Percentiles rank a stretch among this genome's conserved stretches.
Conservation (phyloP, 2,797 vertebrate genomes). For the Phalanger gymnotis region DNA sequence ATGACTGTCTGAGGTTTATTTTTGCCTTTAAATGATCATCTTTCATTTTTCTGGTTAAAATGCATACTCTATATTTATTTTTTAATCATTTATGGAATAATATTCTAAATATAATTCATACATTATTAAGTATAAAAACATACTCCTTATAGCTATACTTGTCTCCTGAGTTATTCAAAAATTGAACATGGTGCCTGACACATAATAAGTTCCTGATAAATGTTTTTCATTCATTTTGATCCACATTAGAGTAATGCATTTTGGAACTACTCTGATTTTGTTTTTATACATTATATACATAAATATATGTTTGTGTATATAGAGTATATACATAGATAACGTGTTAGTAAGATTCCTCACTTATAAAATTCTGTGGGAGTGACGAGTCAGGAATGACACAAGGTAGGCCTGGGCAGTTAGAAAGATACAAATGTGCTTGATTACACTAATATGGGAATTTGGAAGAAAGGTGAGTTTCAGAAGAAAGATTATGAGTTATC, state of each 20-base stretch:
- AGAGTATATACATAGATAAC: not conserved
- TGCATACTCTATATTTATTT: conserved; percentile 30
- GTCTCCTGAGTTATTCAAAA: not conserved
- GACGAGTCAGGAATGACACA: not conserved
- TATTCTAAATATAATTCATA: not conserved
- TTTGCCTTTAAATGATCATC: conserved; percentile 22
- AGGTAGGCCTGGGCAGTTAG: too few relatives aligned
- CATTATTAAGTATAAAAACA: conserved; percentile 12
- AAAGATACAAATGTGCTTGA: not conserved
- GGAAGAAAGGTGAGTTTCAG: not conserved
- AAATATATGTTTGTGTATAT: not conserved
- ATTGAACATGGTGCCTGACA: not conserved
- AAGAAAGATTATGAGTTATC: not conserved
- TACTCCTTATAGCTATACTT: conserved; percentile 12
- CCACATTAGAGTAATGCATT: not conserved
- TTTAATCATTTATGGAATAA: not conserved
- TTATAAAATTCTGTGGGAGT: not conserved
- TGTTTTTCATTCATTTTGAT: not conserved
- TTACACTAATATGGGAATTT: not conserved
- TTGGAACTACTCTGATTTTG: not conserved
- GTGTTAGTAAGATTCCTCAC: not conserved
- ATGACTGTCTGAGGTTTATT: not conserved
- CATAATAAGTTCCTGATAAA: conserved; percentile 8
- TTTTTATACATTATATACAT: not conserved
- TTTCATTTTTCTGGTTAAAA: not conserved